Evolutionary conservation across 2,888 invertebrate genomes (phyloP).

Genomic region (Agonopterix alstromeriana): DNA sequence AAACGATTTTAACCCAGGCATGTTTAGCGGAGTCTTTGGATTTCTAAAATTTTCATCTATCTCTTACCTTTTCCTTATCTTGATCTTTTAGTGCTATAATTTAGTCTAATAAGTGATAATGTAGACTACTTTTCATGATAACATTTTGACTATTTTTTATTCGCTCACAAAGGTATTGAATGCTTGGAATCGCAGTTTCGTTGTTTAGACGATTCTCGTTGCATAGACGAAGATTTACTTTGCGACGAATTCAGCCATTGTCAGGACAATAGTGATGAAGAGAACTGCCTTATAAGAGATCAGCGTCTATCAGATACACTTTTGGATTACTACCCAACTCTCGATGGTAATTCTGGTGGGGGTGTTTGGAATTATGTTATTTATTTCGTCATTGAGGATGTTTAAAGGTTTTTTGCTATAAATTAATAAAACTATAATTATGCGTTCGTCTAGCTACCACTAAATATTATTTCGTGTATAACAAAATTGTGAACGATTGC

Average conservation of each 20-base stretch:
- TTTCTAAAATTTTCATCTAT: conserved; percentile 11
- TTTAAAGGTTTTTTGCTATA: too few species aligned
- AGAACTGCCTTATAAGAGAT: conserved; percentile 69
- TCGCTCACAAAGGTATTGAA: conserved; percentile 52
- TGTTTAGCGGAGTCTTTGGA: conserved; percentile 25
- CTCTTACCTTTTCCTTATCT: conserved; percentile 14
- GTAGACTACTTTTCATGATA: conserved; percentile 2
- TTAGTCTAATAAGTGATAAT: not conserved
- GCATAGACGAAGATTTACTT: conserved; percentile 72
- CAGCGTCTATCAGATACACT: conserved; percentile 38
- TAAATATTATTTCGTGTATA: too few species aligned
- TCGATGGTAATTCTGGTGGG: conserved; percentile 4
- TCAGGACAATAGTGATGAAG: conserved; percentile 80
- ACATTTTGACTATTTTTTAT: conserved; percentile 18
- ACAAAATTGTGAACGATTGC: too few species aligned
- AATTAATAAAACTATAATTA: too few species aligned
- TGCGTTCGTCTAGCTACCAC: too few species aligned
- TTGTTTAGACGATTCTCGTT: conserved; percentile 77
- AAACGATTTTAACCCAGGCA: conserved; percentile 29
- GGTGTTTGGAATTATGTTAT: not conserved
- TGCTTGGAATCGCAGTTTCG: conserved; percentile 65
- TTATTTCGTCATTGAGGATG: too few species aligned
- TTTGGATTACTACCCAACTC: not conserved
- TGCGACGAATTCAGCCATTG: conserved; percentile 81
- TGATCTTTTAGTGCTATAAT: conserved; percentile 1